Conservation (phyloP, 2,113 vertebrate species). For the Phycodurus eques region DNA sequence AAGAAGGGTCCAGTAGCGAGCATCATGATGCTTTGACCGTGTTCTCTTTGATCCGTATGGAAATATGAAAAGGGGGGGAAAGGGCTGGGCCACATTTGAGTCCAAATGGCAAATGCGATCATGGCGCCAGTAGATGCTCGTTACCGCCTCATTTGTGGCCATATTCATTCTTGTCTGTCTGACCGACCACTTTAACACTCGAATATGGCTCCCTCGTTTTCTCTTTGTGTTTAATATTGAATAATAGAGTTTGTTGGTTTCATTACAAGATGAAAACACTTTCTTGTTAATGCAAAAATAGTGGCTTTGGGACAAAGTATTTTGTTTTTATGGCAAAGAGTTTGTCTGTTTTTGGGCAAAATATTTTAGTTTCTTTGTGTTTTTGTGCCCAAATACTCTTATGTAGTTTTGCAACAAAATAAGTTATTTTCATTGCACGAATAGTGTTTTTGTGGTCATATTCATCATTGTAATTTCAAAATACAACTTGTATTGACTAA, state of each 20-base stretch:
- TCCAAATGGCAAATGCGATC: background rate
- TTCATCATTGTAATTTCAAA: no score
- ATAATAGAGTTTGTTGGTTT: background rate
- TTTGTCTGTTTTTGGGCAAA: background rate
- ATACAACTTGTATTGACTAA: no score
- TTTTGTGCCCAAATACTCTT: no score
- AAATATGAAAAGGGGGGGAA: background rate
- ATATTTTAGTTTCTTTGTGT: no score
- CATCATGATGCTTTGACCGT: background rate
- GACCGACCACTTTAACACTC: background rate
- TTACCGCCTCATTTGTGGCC: background rate
- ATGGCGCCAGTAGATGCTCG: background rate
- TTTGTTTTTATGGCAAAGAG: background rate
- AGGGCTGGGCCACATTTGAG: background rate
- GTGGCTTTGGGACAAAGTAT: background rate
- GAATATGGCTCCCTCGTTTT: background rate
- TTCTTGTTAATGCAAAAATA: background rate
- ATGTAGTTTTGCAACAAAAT: no score
- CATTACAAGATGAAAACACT: background rate
- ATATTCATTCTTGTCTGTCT: background rate
- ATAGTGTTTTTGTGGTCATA: background rate
- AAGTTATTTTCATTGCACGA: background rate
- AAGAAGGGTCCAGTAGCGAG: background rate
- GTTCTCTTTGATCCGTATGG: background rate
- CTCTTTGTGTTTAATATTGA: background rate